Evolutionary conservation across 2,113 vertebrate genomes (phyloP).

Genomic region (Onychorhynchus coronatus): DNA sequence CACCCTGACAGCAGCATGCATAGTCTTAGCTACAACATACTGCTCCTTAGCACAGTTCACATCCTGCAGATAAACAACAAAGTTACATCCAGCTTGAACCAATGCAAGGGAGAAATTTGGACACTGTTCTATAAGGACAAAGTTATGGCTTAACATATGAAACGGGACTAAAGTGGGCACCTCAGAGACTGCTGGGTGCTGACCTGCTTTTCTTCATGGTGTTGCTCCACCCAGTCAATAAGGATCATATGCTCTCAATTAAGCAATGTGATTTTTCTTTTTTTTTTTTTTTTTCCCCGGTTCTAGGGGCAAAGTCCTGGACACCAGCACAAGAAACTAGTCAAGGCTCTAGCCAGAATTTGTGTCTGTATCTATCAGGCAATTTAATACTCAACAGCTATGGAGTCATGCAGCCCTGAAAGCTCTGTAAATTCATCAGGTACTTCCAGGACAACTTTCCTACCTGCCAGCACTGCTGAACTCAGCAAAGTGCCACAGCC

Average conservation of each 20-base stretch:
- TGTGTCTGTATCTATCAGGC: background rate
- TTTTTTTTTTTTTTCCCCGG: background rate
- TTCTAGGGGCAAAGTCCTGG: background rate
- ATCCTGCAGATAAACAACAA: background rate
- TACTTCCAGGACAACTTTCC: background rate
- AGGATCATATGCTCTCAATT: background rate
- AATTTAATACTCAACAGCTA: background rate
- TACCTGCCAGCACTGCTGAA: background rate
- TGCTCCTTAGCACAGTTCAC: rapidly evolving
- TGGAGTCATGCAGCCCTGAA: background rate
- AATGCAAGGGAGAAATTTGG: rapidly evolving
- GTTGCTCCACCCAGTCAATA: background rate
- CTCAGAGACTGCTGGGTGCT: background rate
- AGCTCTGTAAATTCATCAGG: background rate
- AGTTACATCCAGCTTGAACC: background rate
- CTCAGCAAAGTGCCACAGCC: background rate
- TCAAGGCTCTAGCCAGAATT: background rate
- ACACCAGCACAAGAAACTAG: background rate
- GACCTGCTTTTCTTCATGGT: background rate
- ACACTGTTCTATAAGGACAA: background rate
- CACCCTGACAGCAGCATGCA: background rate
- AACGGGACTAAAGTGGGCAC: background rate
- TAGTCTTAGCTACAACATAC: background rate
- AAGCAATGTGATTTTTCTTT: background rate
- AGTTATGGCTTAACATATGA: background rate